Base-by-base conservation (phyloP, 2,797 vertebrate species). In the Coregonus ussuriensis region DNA sequence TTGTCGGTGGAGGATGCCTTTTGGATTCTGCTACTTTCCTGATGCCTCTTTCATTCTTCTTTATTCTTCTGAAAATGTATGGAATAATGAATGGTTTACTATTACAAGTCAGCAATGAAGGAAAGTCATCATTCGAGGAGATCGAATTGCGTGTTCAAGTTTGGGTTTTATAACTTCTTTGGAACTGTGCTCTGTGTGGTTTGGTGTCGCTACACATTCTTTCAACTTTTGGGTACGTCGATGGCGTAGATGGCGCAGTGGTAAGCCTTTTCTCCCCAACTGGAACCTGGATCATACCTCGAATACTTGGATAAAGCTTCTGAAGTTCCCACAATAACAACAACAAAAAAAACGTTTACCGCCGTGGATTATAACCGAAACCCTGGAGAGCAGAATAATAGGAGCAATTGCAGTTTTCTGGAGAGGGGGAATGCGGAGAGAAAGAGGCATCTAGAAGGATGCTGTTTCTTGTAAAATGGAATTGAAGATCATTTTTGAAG, bases 381-480 rank as follows among this genome's bases (percentile, higher is more conserved):
- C 3, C 25, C 21, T n/a, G 25, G 74, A 79, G 74, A 81, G 3
- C 72, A 37, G 69, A 47, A 18, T 76, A 81, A 62, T 3, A 6
- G 11, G 77, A 33, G 75, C 76, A 74, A 82, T 67, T 0, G 59
- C 67, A 66, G 74, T 74, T 81, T 80, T 69, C 63, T 33, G 79
- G 82, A 85, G 83, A 77, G 79, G 79, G 86, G 86, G 81, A 89
- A 92, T 91, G 92, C 86, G 89, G 92, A 91, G 85, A 79, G 72
- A 79, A 86, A 86, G 87, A 86, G 83, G 88, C 90, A 89, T 87
- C 88, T 91, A 93, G 93, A 91, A 95, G 93, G 92, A 95, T 95
- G 95, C 88, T 93, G 92, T 86, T 87, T 90, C 89, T 85, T 89
- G 82, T 88, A 93, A 90, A 85, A 94, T 95, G 94, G 94, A 93